Percentiles rank a stretch among this genome's conserved stretches.
phyloP scores from a whole-genome alignment of 2,113 vertebrate genomes.

The Myotis davidii region DNA sequence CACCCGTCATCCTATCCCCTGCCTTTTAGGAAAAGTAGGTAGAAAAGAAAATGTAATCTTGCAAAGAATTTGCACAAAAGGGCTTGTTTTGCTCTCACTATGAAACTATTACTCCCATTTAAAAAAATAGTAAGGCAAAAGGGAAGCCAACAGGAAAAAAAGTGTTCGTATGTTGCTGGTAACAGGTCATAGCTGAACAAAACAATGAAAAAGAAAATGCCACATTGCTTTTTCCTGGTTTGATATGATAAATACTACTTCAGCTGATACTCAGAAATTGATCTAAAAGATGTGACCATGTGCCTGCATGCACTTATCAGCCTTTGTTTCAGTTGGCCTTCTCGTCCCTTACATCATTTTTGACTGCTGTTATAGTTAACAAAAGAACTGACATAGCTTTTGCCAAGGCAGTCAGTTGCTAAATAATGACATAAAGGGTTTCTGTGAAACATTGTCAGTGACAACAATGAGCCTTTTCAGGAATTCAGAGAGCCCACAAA shows the following conservation, averaged over 20 bases:
- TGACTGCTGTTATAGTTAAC: conserved; percentile 54
- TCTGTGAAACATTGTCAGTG: conserved; percentile 4
- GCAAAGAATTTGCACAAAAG: conserved; percentile 42
- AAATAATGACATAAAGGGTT: conserved; percentile 56
- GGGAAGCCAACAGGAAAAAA: not conserved
- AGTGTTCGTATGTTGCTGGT: not conserved
- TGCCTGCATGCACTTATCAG: accelerated
- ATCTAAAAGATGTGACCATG: not conserved
- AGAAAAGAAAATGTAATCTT: not conserved
- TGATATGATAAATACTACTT: not conserved
- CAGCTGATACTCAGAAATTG: not conserved
- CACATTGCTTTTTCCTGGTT: not conserved
- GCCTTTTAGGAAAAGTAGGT: not conserved
- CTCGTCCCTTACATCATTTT: not conserved
- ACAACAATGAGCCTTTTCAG: conserved; percentile 58
- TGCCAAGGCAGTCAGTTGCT: conserved; percentile 53
- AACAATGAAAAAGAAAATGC: not conserved
- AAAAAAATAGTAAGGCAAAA: not conserved
- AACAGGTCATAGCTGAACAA: not conserved
- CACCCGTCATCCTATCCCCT: not conserved
- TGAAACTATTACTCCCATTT: not conserved
- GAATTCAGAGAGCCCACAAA: conserved; percentile 50
- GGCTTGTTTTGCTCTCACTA: not conserved
- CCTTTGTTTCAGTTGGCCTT: conserved; percentile 24
- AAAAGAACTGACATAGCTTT: conserved; percentile 52